phyloP scores from a whole-genome alignment of 2,113 vertebrate genomes.

The Apus apus region DNA sequence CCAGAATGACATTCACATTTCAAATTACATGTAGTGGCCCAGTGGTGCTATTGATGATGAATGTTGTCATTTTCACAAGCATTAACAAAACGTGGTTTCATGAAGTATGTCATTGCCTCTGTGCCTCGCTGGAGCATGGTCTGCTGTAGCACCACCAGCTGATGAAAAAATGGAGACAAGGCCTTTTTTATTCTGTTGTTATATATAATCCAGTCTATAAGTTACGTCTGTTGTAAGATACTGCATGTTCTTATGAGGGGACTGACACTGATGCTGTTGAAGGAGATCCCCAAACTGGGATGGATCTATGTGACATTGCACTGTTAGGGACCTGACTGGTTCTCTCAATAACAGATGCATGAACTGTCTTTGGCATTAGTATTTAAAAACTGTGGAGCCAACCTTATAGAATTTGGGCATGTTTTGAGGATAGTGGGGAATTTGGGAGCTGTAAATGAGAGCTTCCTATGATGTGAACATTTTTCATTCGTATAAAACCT shows the following conservation, averaged over 20 bases:
- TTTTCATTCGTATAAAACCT: neutral
- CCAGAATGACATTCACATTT: neutral
- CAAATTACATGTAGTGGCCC: neutral
- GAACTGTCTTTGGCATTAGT: neutral
- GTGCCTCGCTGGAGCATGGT: conserved; percentile 26
- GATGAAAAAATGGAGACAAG: neutral
- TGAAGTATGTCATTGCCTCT: neutral
- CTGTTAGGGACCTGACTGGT: neutral
- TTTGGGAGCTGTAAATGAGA: neutral
- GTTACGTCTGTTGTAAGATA: neutral
- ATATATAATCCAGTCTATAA: neutral
- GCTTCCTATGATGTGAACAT: neutral
- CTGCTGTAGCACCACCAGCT: neutral
- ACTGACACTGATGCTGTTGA: neutral
- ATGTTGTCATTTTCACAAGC: neutral
- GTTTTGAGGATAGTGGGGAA: neutral
- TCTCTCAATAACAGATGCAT: neutral
- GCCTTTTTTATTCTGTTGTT: neutral
- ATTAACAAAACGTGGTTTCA: neutral
- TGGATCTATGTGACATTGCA: neutral
- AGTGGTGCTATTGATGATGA: neutral
- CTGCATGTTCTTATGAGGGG: neutral
- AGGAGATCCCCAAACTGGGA: neutral
- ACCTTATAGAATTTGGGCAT: neutral
- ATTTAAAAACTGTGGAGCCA: neutral